phyloP scores from a whole-genome alignment of 2,113 vertebrate species.

The Leptodactylus fuscus region DNA sequence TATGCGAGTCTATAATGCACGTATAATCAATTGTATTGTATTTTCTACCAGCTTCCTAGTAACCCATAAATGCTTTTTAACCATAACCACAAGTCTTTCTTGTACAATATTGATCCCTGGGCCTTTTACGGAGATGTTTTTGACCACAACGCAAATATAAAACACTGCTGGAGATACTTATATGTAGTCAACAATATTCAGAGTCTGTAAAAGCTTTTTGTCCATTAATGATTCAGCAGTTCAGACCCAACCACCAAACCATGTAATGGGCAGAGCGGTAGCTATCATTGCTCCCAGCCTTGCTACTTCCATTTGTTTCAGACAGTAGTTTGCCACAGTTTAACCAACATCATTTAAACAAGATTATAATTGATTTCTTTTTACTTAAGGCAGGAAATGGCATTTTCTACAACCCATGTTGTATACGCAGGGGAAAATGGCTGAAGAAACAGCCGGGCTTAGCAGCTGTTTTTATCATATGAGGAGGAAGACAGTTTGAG shows the following conservation, averaged over 20 bases:
- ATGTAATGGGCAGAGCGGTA: slow-evolving; percentile 25
- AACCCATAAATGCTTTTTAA: neutral
- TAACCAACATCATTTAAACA: slow-evolving; percentile 57
- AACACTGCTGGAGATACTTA: neutral
- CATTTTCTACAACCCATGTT: slow-evolving; percentile 56
- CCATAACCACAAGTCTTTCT: slow-evolving; percentile 17
- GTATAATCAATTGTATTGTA: neutral
- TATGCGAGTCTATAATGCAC: neutral
- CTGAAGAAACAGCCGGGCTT: slow-evolving; percentile 52
- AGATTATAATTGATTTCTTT: slow-evolving; percentile 59
- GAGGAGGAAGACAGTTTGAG: slow-evolving; percentile 35
- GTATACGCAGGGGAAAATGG: slow-evolving; percentile 53
- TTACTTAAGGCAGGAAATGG: slow-evolving; percentile 57
- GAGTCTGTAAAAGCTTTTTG: slow-evolving; percentile 45
- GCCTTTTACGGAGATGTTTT: slow-evolving; percentile 13
- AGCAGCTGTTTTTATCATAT: slow-evolving; percentile 56
- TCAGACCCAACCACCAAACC: slow-evolving; percentile 48
- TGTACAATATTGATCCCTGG: neutral
- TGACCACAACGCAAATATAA: slow-evolving; percentile 24
- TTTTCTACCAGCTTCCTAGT: neutral
- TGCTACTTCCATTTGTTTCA: slow-evolving; percentile 42
- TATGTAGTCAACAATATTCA: slow-evolving; percentile 22
- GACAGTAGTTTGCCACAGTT: slow-evolving; percentile 57
- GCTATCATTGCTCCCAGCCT: slow-evolving; percentile 18
- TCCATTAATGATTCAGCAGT: slow-evolving; percentile 54